phyloP scores from a whole-genome alignment of 2,888 invertebrate genomes.

The Smittia aterrima region DNA sequence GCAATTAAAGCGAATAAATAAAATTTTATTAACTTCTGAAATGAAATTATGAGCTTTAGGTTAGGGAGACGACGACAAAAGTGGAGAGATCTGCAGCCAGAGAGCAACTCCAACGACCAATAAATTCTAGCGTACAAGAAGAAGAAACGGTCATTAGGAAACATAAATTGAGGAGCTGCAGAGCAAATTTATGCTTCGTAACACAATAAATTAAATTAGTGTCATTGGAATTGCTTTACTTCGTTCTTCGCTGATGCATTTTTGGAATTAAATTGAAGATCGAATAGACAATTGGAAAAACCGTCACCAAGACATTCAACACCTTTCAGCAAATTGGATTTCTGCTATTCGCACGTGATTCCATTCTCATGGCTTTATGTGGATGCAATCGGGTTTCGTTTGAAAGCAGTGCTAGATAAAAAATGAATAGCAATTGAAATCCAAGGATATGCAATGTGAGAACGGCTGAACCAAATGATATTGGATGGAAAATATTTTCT shows the following conservation, averaged over 20 bases:
- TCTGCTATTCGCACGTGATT: not conserved
- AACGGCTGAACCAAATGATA: too few relatives aligned
- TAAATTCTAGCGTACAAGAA: not conserved
- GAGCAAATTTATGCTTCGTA: not conserved
- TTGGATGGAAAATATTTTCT: too few relatives aligned
- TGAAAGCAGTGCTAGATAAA: too few relatives aligned
- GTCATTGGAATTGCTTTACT: not conserved
- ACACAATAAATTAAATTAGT: not conserved
- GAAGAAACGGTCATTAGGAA: conserved; percentile 1
- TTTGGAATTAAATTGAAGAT: too few relatives aligned
- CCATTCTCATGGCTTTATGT: too few relatives aligned
- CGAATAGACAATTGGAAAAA: too few relatives aligned
- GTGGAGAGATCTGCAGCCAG: not conserved
- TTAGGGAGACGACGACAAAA: not conserved
- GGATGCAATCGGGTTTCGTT: too few relatives aligned
- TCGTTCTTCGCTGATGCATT: not conserved
- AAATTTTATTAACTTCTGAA: conserved; percentile 26
- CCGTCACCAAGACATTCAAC: not conserved
- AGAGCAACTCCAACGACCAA: not conserved
- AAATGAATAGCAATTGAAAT: too few relatives aligned
- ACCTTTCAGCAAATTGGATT: conserved; percentile 6
- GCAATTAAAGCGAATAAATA: conserved; percentile 32
- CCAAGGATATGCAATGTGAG: too few relatives aligned
- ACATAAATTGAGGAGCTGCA: not conserved
- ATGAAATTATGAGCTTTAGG: conserved; percentile 7